phyloP scores from a whole-genome alignment of 2,888 invertebrate genomes.

The Hetaerina titia region DNA sequence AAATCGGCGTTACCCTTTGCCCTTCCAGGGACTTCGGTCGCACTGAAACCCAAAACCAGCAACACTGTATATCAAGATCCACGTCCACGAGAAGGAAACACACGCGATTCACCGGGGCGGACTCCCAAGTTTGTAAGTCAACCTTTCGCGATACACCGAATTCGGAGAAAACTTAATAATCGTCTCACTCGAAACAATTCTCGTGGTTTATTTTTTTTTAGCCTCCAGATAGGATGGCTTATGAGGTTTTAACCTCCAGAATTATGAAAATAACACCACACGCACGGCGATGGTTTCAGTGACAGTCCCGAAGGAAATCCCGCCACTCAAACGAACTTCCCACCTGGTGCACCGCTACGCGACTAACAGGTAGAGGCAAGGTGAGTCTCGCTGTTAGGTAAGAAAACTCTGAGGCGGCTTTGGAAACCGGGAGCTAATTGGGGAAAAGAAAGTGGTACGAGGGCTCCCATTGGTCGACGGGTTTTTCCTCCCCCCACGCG shows the following conservation, averaged over 20 bases:
- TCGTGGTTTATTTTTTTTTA: background rate
- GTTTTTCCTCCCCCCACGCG: constrained; percentile 34
- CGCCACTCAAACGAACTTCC: background rate
- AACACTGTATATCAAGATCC: background rate
- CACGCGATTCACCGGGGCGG: background rate
- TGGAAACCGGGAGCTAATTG: constrained; percentile 49
- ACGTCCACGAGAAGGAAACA: background rate
- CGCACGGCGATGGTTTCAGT: background rate
- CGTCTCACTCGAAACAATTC: background rate
- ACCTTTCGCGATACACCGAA: too few species aligned
- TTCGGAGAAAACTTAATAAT: background rate
- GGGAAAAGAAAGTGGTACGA: constrained; percentile 11
- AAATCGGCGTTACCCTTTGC: background rate
- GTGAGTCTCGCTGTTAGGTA: constrained; percentile 43
- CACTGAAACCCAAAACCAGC: background rate
- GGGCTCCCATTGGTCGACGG: constrained; percentile 34
- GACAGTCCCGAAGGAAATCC: background rate
- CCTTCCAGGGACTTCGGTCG: background rate
- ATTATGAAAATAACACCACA: background rate
- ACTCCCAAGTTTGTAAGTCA: background rate
- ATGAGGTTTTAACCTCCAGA: background rate
- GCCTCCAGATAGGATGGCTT: background rate
- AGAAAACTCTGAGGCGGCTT: background rate
- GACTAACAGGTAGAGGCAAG: constrained; percentile 38
- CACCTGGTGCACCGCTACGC: constrained; percentile 42